These are phyloP conservation scores for Hypolimnas misippus DNA, from an alignment of 2,888 invertebrate genomes.

Conservation along the genomic window DNA sequence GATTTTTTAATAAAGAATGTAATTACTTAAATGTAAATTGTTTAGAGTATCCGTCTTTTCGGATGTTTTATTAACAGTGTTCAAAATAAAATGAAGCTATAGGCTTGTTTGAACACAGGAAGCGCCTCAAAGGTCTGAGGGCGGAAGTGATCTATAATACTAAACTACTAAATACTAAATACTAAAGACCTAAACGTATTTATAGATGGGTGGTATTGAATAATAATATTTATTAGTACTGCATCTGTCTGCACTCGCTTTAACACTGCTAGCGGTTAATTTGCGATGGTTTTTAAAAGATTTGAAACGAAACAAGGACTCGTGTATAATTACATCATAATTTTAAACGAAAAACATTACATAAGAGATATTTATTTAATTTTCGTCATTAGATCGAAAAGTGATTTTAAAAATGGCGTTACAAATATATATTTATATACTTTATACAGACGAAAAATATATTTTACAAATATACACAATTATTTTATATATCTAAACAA, in stretches of 20 bases:
- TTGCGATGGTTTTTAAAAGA: neutral
- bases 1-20: neutral
- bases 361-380: no score
- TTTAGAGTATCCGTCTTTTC: neutral
- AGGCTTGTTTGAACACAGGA: neutral
- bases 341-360: no score
- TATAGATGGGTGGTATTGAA: neutral
- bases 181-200: neutral
- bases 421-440: no score
- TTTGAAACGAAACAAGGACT: neutral
- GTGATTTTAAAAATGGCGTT: no score
- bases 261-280: neutral
- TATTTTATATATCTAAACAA: no score
- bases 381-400: no score
- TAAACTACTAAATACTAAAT: no score
- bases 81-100: constrained; percentile 1
- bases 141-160: neutral
- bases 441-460: no score
- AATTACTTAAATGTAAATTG: neutral
- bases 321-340: no score
- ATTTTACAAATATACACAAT: no score
- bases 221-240: neutral
- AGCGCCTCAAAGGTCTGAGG: neutral
- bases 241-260: neutral
- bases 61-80: neutral